Evolutionary conservation across 2,888 invertebrate species (phyloP), one percentile per base, ranked within the genome.

Genomic region (Coleophora deauratella): DNA sequence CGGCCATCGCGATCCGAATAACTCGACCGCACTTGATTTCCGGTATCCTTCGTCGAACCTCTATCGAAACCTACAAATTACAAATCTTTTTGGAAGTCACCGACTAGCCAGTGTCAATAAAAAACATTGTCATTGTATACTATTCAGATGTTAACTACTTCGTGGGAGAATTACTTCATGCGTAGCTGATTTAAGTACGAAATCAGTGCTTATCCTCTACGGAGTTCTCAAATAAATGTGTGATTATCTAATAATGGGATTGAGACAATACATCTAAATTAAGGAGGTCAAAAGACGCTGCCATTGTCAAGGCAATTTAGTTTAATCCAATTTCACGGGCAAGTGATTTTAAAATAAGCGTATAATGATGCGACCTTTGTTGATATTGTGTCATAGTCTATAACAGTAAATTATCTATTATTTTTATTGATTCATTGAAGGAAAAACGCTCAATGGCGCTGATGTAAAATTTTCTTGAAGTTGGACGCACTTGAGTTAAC

Each of bases 1-100:
- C 53, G 51, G 66, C 72, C 76, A 73, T 75, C 70, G 80, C 75
- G 68, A 75, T 73, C 65, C 71, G 64, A 72, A 73, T 60, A 73
- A 77, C 76, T 68, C 67, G 64, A 71, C 67, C 69, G 60, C 68
- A 67, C 59, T 70, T 62, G 62, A 67, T 66, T 73, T 77, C 77
- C 77, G 73, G 62, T 62, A 70, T 70, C 72, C 69, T 72, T 66
- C 65, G 53, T 45, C 34, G 39, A 41, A 40, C 21, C 21, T 21
- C 21, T 6, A 4, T 21, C 21, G 43, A 35, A 38, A 45, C 37
- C 42, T 40, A 41, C 33, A 21, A 21, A 21, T 21, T 40, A 41
- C 33, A 21, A 21, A 21, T 21, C 21, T 21, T 21, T 21, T 21
- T 21, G 21, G 55, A 65, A 53, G 55, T 51, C 48, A 52, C 42